These are phyloP conservation scores for Huso huso DNA, from an alignment of 2,797 vertebrate species.

Conservation along the genomic window DNA sequence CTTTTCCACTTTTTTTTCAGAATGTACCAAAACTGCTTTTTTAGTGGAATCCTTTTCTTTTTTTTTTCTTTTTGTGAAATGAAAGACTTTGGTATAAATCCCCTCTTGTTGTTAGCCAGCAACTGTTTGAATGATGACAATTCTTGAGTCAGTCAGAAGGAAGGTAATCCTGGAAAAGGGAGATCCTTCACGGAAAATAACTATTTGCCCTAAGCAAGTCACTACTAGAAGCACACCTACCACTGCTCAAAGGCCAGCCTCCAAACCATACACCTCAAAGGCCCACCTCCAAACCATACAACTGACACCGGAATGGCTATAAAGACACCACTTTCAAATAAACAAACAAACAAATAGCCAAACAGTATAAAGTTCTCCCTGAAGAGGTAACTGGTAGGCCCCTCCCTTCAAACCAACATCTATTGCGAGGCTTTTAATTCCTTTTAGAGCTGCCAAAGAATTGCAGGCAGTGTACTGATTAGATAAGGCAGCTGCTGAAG, in stretches of 20 bases:
- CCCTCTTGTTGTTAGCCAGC: too few relatives aligned
- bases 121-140: too few relatives aligned
- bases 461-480: constrained; percentile 6
- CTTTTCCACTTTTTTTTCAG: neutral
- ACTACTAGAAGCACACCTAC: constrained; percentile 7
- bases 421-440: constrained; percentile 39
- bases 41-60: too few relatives aligned
- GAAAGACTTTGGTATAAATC: too few relatives aligned
- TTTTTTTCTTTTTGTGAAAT: too few relatives aligned
- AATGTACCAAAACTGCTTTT: too few relatives aligned
- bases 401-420: constrained; percentile 44
- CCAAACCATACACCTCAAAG: constrained; percentile 38
- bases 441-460: constrained; percentile 36
- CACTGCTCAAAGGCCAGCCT: constrained; percentile 35
- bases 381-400: constrained; percentile 34
- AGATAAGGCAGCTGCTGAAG: constrained; percentile 30
- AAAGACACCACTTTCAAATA: constrained; percentile 37
- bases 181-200: constrained; percentile 46
- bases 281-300: constrained; percentile 33
- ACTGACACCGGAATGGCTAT: constrained; percentile 32
- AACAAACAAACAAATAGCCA: constrained; percentile 48
- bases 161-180: constrained; percentile 45
- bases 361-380: constrained; percentile 49
- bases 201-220: constrained; percentile 27
- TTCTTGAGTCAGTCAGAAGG: constrained; percentile 39